Conservation (phyloP, 2,888 invertebrate species). For the Balanococcus diminutus region DNA sequence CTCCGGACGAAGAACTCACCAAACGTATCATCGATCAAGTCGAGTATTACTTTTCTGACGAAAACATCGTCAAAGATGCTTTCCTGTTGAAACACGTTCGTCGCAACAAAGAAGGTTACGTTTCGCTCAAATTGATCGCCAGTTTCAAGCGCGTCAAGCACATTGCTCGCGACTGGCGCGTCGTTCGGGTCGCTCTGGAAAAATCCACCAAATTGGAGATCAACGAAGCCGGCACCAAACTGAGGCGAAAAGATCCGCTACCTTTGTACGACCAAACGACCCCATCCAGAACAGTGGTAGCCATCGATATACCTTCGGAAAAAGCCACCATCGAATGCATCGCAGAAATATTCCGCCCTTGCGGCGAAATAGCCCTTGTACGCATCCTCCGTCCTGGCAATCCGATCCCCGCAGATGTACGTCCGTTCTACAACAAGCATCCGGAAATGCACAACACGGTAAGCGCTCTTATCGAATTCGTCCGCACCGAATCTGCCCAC, state of each 20-base stretch:
- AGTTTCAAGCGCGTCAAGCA: slow-evolving; percentile 95
- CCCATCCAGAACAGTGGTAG: slow-evolving; percentile 88
- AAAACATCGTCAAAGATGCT: slow-evolving; percentile 92
- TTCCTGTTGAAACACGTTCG: slow-evolving; percentile 93
- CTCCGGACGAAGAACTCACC: slow-evolving; percentile 77
- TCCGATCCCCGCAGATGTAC: slow-evolving; percentile 87
- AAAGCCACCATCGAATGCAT: slow-evolving; percentile 82
- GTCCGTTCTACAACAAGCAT: slow-evolving; percentile 88
- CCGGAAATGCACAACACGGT: slow-evolving; percentile 85
- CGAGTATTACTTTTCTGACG: slow-evolving; percentile 95
- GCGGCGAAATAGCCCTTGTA: slow-evolving; percentile 88
- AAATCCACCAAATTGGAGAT: slow-evolving; percentile 82
- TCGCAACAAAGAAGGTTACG: slow-evolving; percentile 93
- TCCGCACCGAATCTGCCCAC: slow-evolving; percentile 83
- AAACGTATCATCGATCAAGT: slow-evolving; percentile 84
- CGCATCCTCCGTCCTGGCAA: slow-evolving; percentile 87
- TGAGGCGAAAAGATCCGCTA: slow-evolving; percentile 81
- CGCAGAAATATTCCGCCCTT: slow-evolving; percentile 85
- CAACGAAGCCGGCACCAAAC: slow-evolving; percentile 87
- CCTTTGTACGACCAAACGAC: slow-evolving; percentile 92
- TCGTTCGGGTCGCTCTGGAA: slow-evolving; percentile 84
- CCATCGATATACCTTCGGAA: slow-evolving; percentile 82
- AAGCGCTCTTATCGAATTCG: slow-evolving; percentile 90
- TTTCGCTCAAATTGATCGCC: slow-evolving; percentile 90
- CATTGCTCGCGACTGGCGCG: slow-evolving; percentile 90